These are phyloP conservation scores for Drosophila parabipectinata DNA, from an alignment of 1,140 invertebrate species.

Conservation along the genomic window DNA sequence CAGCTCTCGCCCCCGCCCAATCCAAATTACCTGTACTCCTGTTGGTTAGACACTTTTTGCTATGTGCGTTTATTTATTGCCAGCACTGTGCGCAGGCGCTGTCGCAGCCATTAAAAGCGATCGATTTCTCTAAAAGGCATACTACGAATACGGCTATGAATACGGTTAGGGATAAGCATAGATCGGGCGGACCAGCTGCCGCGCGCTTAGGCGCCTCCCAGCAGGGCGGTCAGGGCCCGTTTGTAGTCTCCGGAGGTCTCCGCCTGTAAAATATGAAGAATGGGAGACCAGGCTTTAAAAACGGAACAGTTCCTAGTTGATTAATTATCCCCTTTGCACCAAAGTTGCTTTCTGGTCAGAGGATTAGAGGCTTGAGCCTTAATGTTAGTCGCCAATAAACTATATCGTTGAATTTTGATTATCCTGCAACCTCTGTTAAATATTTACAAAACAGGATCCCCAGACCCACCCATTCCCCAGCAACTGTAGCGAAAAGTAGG, in stretches of 20 bases:
- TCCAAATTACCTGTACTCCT: slow-evolving; percentile 6
- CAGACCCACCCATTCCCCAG: neutral
- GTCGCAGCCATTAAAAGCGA: slow-evolving; percentile 58
- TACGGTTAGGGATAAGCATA: slow-evolving; percentile 15
- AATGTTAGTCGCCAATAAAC: neutral
- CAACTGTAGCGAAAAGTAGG: slow-evolving; percentile 19
- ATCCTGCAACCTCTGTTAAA: too few species aligned
- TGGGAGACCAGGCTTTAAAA: neutral
- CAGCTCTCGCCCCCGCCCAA: neutral
- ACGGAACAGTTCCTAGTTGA: neutral
- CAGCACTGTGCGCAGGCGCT: slow-evolving; percentile 53
- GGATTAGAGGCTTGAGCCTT: neutral
- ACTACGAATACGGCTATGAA: slow-evolving; percentile 47
- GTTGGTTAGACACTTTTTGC: slow-evolving; percentile 21
- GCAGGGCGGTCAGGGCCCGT: slow-evolving; percentile 87
- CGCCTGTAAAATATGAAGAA: slow-evolving; percentile 84
- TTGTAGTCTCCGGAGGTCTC: slow-evolving; percentile 92
- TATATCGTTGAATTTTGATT: neutral
- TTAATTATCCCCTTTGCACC: slow-evolving; percentile 13
- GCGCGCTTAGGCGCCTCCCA: slow-evolving; percentile 81
- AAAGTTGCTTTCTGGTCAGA: slow-evolving; percentile 4
- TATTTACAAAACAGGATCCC: too few species aligned
- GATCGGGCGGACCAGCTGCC: slow-evolving; percentile 7
- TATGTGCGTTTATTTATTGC: slow-evolving; percentile 56
- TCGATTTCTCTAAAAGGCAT: slow-evolving; percentile 48